Base-by-base conservation (phyloP, 1,140 invertebrate genomes). In the Phymastichus coffea region DNA sequence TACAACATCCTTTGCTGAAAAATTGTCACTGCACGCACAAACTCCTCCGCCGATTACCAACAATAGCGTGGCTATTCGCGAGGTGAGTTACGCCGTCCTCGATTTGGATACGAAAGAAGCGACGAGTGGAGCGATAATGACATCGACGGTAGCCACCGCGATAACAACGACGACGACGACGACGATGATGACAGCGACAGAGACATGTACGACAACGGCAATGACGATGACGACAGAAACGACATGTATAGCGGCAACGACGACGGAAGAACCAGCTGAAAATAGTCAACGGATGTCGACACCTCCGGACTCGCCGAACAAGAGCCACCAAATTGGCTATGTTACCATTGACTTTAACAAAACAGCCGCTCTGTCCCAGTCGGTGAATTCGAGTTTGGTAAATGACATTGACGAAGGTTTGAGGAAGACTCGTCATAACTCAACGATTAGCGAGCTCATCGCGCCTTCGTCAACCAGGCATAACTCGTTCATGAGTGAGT, bases 261-360 rank as follows among this genome's bases (percentile, higher is more conserved):
- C 37, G 1, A n/a, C 43, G 7, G 7, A 15, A 9, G 56, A 52
- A 37, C n/a, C 30, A 33, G 30, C 14, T 8, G 14, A 33, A 8
- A 33, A 33, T 33, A 8, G 14, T 33, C 30, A 33, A 33, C 30
- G 14, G n/a, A n/a, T n/a, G n/a, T 67, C 72, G 4, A 67, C 74
- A 10, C 77, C 82, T 3, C 82, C 84, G 4, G 82, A 83, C 7
- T 85, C 82, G 46, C 82, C 84, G 0, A 81, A 77, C 4, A 82
- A 82, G 23, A 71, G 81, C 12, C 80, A 83, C 37, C 86, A 90
- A 68, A 62, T 46, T 15, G 90, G 91, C 43, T 97, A 97, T 70
- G 93, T 92, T 9, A 93, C 89, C 0, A 97, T 97, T 57, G 95
- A 97, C 78, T 96, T 97, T 75, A 88, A 95, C 68, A 92, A 91